A percentile compares a stretch with the other conserved stretches of the same genome.
Evolutionary conservation across 2,797 vertebrate species (phyloP).

Genomic region (Octomys mimax): DNA sequence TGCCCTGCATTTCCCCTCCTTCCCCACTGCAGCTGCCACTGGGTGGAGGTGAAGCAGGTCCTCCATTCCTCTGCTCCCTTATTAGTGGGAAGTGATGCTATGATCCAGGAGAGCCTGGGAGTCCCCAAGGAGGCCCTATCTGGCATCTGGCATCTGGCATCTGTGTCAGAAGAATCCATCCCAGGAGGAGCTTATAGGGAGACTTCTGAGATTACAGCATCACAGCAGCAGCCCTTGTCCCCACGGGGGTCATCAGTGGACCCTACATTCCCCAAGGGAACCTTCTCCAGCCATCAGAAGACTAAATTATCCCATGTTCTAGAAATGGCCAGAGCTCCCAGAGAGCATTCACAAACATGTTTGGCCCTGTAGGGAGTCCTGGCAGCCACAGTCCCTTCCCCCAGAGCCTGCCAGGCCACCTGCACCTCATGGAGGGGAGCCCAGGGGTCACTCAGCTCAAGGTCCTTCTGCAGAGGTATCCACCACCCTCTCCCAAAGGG

Average conservation of each 20-base stretch:
- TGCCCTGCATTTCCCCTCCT: not conserved
- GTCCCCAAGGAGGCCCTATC: not conserved
- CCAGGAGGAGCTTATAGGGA: not conserved
- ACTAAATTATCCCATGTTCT: constrained; percentile 65
- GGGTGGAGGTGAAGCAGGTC: accelerated
- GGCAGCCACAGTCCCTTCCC: not conserved
- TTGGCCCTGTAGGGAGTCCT: not conserved
- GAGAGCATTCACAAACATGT: constrained; percentile 16
- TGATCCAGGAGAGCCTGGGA: not conserved
- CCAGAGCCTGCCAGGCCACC: not conserved
- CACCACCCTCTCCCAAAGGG: not conserved
- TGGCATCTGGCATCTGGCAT: not conserved
- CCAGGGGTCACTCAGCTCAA: constrained; percentile 56
- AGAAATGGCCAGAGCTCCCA: not conserved
- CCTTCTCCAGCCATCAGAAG: not conserved
- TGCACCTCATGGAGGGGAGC: constrained; percentile 42
- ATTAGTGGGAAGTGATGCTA: accelerated
- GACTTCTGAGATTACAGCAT: not conserved
- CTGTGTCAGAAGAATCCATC: not conserved
- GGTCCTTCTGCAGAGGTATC: not conserved
- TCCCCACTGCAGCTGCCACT: not conserved
- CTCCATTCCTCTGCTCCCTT: not conserved
- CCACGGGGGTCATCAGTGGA: not conserved
- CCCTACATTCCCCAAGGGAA: not conserved
- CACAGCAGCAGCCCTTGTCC: not conserved